phyloP scores from a whole-genome alignment of 2,113 vertebrate species.

The Delphinus delphis region DNA sequence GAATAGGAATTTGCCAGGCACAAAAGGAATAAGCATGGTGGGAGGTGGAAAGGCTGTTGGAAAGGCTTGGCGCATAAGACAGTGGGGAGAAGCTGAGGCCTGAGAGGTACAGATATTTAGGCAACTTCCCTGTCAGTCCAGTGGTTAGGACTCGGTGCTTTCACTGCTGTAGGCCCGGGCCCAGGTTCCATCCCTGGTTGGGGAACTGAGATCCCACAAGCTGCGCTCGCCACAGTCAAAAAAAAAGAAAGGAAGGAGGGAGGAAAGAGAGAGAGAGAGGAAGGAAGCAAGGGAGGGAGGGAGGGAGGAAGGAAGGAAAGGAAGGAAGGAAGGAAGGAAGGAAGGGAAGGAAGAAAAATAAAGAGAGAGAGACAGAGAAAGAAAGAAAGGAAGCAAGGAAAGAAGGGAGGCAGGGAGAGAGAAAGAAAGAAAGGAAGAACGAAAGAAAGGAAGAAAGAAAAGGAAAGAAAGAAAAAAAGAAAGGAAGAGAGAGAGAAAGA shows the following conservation, averaged over 20 bases:
- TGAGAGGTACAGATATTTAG: not conserved
- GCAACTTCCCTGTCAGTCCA: not conserved
- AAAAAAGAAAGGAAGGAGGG: not conserved
- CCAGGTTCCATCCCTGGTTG: not conserved
- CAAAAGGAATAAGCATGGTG: not conserved
- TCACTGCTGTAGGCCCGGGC: not conserved
- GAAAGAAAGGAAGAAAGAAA: too few relatives aligned
- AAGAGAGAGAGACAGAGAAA: too few relatives aligned
- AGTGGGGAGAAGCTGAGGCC: not conserved
- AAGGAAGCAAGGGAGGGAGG: too few relatives aligned
- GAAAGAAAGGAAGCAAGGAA: not conserved
- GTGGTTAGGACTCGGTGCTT: not conserved
- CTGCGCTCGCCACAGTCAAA: not conserved
- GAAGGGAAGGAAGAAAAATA: too few relatives aligned
- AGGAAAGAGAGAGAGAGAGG: too few relatives aligned
- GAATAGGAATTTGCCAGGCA: not conserved
- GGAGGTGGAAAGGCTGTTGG: not conserved
- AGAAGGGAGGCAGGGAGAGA: too few relatives aligned
- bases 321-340: accelerated
- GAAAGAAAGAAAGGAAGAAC: too few relatives aligned
- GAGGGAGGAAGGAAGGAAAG: too few relatives aligned
- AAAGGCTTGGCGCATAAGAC: not conserved
- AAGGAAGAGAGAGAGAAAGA: too few relatives aligned
- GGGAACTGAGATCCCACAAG: not conserved
- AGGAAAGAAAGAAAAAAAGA: too few relatives aligned